Evolutionary conservation across 64 coral and sea anemone genomes (phyloP).

Genomic region (Stichodactyla mertensii): DNA sequence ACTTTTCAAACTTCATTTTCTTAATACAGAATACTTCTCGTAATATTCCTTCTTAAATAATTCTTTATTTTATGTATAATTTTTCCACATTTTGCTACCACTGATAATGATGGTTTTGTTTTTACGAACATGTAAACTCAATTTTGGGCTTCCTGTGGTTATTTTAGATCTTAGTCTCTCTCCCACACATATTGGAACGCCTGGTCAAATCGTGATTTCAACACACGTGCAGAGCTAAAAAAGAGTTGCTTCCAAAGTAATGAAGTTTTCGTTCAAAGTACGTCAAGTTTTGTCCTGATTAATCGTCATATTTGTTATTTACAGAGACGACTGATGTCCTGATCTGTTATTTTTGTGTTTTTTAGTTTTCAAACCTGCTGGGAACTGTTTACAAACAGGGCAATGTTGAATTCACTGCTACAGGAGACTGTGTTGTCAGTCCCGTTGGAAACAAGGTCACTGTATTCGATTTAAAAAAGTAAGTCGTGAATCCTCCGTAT

Average conservation of each 20-base stretch:
- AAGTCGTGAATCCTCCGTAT: conserved; percentile 4
- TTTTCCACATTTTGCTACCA: no score
- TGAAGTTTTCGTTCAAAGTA: conserved; percentile 90
- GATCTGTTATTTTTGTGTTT: conserved; percentile 5
- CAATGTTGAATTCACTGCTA: conserved; percentile 68
- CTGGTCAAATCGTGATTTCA: conserved; percentile 7
- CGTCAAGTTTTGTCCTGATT: background rate
- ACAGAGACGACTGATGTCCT: background rate
- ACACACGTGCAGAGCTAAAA: conserved; percentile 13
- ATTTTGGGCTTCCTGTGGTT: background rate
- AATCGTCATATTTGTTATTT: background rate
- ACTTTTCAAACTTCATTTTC: no score
- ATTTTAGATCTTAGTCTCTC: background rate
- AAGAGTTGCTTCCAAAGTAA: conserved; percentile 9
- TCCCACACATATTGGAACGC: background rate
- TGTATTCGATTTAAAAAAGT: conserved; percentile 99
- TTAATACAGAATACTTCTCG: no score
- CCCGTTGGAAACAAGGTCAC: conserved; percentile 93
- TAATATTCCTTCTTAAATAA: no score
- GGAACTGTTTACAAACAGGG: conserved; percentile 91
- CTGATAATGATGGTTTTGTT: no score
- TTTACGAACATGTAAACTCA: background rate
- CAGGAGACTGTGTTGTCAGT: conserved; percentile 85
- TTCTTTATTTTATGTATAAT: no score
- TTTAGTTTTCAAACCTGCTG: conserved; percentile 91